A percentile compares a stretch with the other conserved stretches of the same genome.
Evolutionary conservation across 2,797 vertebrate genomes (phyloP).

Genomic region (Xiphophorus birchmanni): DNA sequence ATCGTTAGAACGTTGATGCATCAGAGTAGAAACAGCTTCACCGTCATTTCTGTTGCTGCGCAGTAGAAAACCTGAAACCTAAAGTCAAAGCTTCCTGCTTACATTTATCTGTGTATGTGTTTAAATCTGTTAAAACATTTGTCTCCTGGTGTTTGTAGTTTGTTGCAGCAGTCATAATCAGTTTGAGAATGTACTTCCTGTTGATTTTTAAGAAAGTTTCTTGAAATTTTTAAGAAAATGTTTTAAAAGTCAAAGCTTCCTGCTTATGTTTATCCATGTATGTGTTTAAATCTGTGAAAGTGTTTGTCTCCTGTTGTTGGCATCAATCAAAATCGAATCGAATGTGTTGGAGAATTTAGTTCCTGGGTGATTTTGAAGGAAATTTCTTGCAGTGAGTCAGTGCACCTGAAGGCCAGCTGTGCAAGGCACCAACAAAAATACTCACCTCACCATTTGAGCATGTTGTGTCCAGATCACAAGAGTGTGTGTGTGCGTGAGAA

Average conservation of each 20-base stretch:
- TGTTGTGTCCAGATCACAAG: constrained; percentile 94
- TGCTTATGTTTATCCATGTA: not conserved
- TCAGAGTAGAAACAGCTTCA: constrained; percentile 12
- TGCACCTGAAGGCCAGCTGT: constrained; percentile 78
- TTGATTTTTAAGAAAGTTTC: constrained; percentile 3
- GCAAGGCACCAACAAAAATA: constrained; percentile 58
- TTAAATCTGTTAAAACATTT: constrained; percentile 1
- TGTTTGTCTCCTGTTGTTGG: constrained; percentile 5
- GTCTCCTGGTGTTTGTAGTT: not conserved
- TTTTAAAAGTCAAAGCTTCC: constrained; percentile 15
- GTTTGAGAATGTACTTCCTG: constrained; percentile 8
- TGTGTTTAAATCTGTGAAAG: not conserved
- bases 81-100: constrained; percentile 11
- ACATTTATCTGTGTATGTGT: not conserved
- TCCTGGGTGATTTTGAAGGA: not conserved
- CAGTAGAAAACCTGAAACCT: constrained; percentile 19
- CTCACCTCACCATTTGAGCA: constrained; percentile 90
- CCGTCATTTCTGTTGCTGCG: constrained; percentile 17
- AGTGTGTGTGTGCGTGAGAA: constrained; percentile 62
- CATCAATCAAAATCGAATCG: constrained; percentile 20
- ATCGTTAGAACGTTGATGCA: constrained; percentile 8
- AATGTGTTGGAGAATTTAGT: constrained; percentile 30
- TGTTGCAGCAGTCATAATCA: constrained; percentile 20
- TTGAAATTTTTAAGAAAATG: not conserved
- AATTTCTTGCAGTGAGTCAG: constrained; percentile 43